Evolutionary conservation across 2,888 invertebrate species (phyloP), one percentile per base, ranked within the genome.

Genomic region (Muschampia plurimacula): DNA sequence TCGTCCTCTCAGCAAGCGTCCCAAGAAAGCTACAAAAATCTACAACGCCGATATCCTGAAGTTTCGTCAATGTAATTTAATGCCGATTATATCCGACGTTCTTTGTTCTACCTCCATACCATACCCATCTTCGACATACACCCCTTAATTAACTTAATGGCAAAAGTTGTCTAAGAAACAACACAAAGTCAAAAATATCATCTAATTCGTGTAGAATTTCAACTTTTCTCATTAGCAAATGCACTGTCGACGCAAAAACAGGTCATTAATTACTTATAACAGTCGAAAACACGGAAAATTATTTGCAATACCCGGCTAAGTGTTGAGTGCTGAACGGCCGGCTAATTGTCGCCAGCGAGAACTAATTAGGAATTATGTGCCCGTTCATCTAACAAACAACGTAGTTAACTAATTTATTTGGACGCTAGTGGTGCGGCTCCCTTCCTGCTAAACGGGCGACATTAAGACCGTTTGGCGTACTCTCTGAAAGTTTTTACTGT

Each of bases 331-430:
- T 72, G 74, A 75, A 75, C 74, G 74, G 74, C 67, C 77, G 77
- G 74, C 76, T 81, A 82, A 82, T 81, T 80, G 82, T 81, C 81
- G 78, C 75, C 76, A 67, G 77, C 76, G 75, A 74, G 77, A 75
- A 76, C 81, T 82, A 81, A 82, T 82, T 81, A 78, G 77, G 74
- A 81, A 76, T 81, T 80, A 81, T 81, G 77, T 77, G 73, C 74
- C 74, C 77, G 76, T 75, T 77, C 76, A 74, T 77, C 77, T 73
- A 74, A 81, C 80, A 79, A 81, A 81, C 80, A 79, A 75, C 72
- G 74, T 76, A 74, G 77, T 81, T 78, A 77, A 74, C 76, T 79
- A 80, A 79, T 81, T 82, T 79, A 80, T 82, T 80, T 79, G 75
- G 67, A 67, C 68, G 63, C 57, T 74, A 72, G 73, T 67, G 68